Percentiles rank a stretch among this genome's conserved stretches.
These are phyloP conservation scores for Heliconius sara DNA, from an alignment of 2,888 invertebrate species.

Conservation along the genomic window DNA sequence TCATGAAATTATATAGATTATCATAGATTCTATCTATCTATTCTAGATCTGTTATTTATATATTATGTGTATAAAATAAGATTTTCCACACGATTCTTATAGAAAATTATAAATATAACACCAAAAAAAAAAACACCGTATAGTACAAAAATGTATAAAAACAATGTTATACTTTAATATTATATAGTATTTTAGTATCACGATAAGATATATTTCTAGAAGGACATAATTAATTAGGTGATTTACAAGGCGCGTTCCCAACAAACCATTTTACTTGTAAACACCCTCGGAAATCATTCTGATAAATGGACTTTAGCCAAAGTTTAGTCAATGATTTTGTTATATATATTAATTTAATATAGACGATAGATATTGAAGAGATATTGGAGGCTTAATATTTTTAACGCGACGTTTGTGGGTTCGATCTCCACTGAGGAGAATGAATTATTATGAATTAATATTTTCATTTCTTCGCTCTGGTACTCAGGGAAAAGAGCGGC, in stretches of 20 bases:
- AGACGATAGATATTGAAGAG: neutral
- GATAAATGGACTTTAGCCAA: slow-evolving; percentile 11
- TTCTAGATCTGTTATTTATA: no score
- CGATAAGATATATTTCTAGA: slow-evolving; percentile 22
- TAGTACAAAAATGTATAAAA: neutral
- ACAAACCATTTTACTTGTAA: slow-evolving; percentile 29
- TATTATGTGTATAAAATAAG: no score
- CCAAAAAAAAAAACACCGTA: no score
- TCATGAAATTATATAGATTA: no score
- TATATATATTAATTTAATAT: neutral
- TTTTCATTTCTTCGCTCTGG: no score
- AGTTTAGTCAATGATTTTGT: neutral
- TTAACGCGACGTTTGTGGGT: no score
- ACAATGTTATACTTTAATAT: neutral
- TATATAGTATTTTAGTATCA: neutral
- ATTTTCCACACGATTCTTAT: no score
- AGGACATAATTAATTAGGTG: slow-evolving; percentile 31
- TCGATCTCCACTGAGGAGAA: no score
- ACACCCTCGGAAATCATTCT: slow-evolving; percentile 27
- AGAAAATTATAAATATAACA: no score
- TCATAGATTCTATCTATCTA: no score
- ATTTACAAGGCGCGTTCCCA: slow-evolving; percentile 24
- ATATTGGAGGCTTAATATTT: no score
- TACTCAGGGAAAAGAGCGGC: no score
- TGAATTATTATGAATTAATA: neutral